Evolutionary conservation across 64 coral and sea anemone genomes (phyloP), one percentile per base, ranked within the genome.

Genomic region (Porites australiensis): DNA sequence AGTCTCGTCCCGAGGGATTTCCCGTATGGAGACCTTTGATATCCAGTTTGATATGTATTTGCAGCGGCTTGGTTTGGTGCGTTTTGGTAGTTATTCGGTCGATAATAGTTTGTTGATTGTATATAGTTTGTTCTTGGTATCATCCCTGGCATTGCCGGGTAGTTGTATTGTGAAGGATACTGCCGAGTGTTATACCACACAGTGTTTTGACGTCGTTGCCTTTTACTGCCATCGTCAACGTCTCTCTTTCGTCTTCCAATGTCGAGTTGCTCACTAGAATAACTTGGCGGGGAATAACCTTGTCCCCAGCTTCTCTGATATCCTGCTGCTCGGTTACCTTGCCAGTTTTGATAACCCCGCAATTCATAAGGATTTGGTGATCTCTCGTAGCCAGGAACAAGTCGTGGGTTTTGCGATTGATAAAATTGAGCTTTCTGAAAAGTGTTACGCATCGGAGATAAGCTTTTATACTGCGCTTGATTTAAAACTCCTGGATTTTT

Each of bases 271-370:
- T 75, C 86, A 27, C 43, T 90, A 21, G 77, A 47, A 72, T 71
- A 70, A 44, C 58, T 90, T 8, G 19, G 81, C 45, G 62, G 81
- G 46, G 63, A 50, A 68, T 84, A 84, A 49, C 62, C 81, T 68
- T 63, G 81, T 50, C 44, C 81, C 81, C 62, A 84, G 63, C 47
- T 76, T 1, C 13, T 46, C 7, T 69, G 75, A 78, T 19, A 46
- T n/a, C n/a, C n/a, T 74, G 19, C 48, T 64, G 55, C 47, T 65
- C 48, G 77, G 23, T 68, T 71, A 48, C 55, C 57, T 47, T 54
- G 86, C 86, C 53, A 76, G 6, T 44, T 64, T 77, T 79, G 88
- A 62, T 58, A 14, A 90, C 75, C 77, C 51, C 20, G 77, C 76
- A n/a, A 81, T 10, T 46, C 50, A 18, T 82, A 70, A 44, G 55